Evolutionary conservation across 1,140 invertebrate species (phyloP), one percentile per base, ranked within the genome.

Genomic region (Aphelinus atriplicis): DNA sequence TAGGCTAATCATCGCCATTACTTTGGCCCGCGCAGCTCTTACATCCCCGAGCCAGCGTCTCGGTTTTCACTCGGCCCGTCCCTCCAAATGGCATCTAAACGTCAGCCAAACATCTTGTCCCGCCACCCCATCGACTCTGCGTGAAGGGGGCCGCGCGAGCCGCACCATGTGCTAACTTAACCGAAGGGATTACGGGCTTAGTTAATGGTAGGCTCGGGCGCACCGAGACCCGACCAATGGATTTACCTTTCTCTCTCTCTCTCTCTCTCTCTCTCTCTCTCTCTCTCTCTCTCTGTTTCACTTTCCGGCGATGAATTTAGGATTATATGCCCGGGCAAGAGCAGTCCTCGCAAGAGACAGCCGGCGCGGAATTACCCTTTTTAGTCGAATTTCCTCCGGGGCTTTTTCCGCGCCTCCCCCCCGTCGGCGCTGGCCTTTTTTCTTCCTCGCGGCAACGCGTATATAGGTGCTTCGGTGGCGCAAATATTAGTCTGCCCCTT

Each of bases 91-190:
- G 62, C 46, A 45, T 55, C 65, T 72, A 72, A 64, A 58, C 62
- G 63, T 42, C 58, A 9, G 68, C 69, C 69, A 58, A 62, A 55
- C 60, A 68, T 62, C 69, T 62, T 62, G 42, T 53, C 60, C 57
- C 57, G 10, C 51, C 42, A 76, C 73, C 83, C 81, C 79, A 79
- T 84, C 76, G 82, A 82, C 78, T 74, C 75, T 70, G 79, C 57
- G 78, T 79, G 55, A 56, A 3, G 42, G 58, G 7, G 58, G 42
- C 3, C 9, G 62, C 42, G 63, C n/a, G 48, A 50, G 57, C 9
- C 42, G 60, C 51, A 86, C 84, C 84, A 87, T 86, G 84, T 87
- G 85, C 84, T 85, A 85, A 85, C 85, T 85, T 85, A 86, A 84
- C 83, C 80, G 81, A 82, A 84, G 83, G 82, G 84, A 86, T 87